Base-by-base conservation (phyloP, 2,888 invertebrate species). In the Caenorhabditis sp. region DNA sequence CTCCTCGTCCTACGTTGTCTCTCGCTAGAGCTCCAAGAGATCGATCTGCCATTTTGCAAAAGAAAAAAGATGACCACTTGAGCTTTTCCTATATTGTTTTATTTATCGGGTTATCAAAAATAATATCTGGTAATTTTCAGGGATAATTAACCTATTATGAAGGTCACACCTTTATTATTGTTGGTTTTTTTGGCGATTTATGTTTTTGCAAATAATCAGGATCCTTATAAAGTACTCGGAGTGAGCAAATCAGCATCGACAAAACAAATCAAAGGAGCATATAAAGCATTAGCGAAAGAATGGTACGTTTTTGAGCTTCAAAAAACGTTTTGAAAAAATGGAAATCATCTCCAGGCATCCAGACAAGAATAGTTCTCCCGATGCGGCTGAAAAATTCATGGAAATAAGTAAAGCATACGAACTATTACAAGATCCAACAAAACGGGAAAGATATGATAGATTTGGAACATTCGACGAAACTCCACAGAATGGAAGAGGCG, bases 261-360 rank as follows among this genome's bases (percentile, higher is more conserved):
- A 56, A 92, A 92, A 78, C 95, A 95, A 85, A 94, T 96, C 81
- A 92, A 94, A 79, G 93, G 92, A 88, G 93, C 95, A 3, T 96
- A 95, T 88, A 94, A 93, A 88, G 92, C 93, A 88, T 90, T 95
- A 78, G 95, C 93, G 21, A 95, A 93, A 89, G 93, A 94, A 91
- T 95, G 95, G 94, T 94, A 89, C 90, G 80, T 71, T 12, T 23
- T 63, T 74, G 10, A 53, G 38, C 20, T 58, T 7, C 49, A 50
- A 60, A 25, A 36, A 25, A 57, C 14, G 21, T 7, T n/a, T 26
- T 50, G n/a, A 5, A 49, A 60, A n/a, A 31, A 53, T n/a, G 21
- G 71, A n/a, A n/a, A n/a, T n/a, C n/a, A n/a, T n/a, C n/a, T 78
- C 27, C 64, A 85, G 85, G 85, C 87, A 87, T 72, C 87, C 87